A percentile compares a stretch with the other conserved stretches of the same genome.
These are phyloP conservation scores for Enteromius viviparus DNA, from an alignment of 2,797 vertebrate genomes.

Conservation along the genomic window DNA sequence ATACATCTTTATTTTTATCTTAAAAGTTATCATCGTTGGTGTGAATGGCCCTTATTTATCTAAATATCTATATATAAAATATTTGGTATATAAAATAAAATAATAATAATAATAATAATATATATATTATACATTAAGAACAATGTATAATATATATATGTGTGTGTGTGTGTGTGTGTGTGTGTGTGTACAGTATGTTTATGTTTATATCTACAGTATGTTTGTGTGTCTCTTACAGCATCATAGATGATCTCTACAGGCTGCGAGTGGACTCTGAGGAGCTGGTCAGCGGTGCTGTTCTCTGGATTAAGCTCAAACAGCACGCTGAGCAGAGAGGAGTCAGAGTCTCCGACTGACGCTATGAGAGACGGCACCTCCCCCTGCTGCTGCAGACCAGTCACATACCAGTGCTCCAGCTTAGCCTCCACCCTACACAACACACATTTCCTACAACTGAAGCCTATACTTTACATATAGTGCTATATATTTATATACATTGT, in stretches of 20 bases:
- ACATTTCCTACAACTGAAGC: slow-evolving; percentile 1
- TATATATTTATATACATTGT: background rate
- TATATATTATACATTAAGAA: no score
- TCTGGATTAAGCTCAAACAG: slow-evolving; percentile 89
- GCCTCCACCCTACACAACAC: slow-evolving; percentile 83
- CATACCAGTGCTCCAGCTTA: slow-evolving; percentile 89
- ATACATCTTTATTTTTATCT: no score
- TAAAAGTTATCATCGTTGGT: no score
- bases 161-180: no score
- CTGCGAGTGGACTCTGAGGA: slow-evolving; percentile 86
- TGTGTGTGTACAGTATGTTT: no score
- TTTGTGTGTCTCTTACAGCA: slow-evolving; percentile 66
- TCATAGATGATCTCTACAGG: slow-evolving; percentile 96
- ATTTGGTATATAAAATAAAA: no score
- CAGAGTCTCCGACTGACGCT: slow-evolving; percentile 83
- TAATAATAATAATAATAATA: no score
- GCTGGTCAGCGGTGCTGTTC: slow-evolving; percentile 84
- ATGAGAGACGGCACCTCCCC: slow-evolving; percentile 87
- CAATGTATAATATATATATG: no score
- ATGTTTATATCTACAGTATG: background rate
- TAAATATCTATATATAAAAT: no score
- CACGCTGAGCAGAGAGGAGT: slow-evolving; percentile 86
- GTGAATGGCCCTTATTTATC: no score
- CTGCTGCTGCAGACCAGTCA: slow-evolving; percentile 88
- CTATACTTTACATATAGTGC: background rate